Base-by-base conservation (phyloP, 64 coral and sea anemone species). In the Hydrozoanthus tunicans region DNA sequence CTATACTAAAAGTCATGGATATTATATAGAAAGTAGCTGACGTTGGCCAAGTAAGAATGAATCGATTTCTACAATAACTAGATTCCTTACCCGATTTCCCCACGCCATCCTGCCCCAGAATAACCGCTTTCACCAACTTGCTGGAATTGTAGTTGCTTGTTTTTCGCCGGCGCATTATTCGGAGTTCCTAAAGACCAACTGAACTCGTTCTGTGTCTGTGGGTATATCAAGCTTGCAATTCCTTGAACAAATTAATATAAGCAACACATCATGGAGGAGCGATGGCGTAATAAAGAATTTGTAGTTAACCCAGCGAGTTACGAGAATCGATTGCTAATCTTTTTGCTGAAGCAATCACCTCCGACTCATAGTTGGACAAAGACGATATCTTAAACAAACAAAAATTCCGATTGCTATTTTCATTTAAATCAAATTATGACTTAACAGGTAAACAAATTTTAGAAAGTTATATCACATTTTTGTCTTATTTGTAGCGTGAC, bases 51-150 rank as follows among this genome's bases (percentile, higher is more conserved):
- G 10, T 4, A 82, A 68, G 62, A 64, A 64, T 52, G 12, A 53
- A n/a, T 51, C 51, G 9, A 27, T 51, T 60, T 1, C 7, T 17
- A 68, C 7, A 52, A 51, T 75, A 43, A 43, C 32, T 43, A 43
- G 32, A 43, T 43, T 43, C 32, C 79, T 59, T 17, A 73, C 84
- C 84, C 12, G 84, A 88, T 73, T 88, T 88, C 0, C 84, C 84
- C 55, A 88, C 84, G 68, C 84, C 84, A 88, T 88, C 84, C 6
- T 88, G 69, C 2, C 84, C 84, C 5, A 88, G 56, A 74, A 88
- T 88, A 15, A 88, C 84, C 20, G 84, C 84, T 26, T 73, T 88
- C 10, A 88, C 84, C 4, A 73, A 24, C 67, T 75, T 88, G 20
- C 20, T 55, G 2, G 84, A 73, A 25, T 51, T 58, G 4, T 73